phyloP scores from a whole-genome alignment of 2,888 invertebrate genomes.

The Periphyllus acericola region DNA sequence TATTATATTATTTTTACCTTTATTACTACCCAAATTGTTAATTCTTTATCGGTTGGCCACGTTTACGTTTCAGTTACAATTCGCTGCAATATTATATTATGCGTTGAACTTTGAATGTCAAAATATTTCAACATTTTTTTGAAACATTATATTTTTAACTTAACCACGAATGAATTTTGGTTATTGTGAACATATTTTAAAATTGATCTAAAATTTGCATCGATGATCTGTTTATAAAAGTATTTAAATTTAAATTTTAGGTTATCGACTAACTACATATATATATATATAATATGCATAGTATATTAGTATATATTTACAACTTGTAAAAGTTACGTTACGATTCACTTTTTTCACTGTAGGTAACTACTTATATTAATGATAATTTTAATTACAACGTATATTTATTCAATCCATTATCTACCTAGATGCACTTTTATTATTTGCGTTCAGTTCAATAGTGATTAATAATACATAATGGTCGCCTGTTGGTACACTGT shows the following conservation, averaged over 20 bases:
- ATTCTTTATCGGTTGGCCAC: no score
- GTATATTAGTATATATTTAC: no score
- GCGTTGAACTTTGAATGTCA: background rate
- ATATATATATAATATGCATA: no score
- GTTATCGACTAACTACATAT: background rate
- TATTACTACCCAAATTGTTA: background rate
- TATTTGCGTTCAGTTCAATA: background rate
- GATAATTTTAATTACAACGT: background rate
- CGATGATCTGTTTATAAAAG: background rate
- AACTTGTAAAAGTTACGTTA: no score
- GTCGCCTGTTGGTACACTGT: background rate
- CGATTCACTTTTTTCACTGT: no score
- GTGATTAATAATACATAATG: conserved; percentile 7
- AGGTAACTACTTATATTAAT: background rate
- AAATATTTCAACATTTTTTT: background rate
- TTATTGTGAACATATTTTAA: background rate
- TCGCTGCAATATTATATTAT: background rate
- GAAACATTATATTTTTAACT: background rate
- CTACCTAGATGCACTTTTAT: background rate
- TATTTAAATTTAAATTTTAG: no score
- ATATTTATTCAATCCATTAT: background rate
- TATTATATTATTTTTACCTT: background rate
- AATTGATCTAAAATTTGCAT: background rate
- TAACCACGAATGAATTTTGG: background rate
- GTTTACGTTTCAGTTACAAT: no score